Percentiles rank a stretch among this genome's conserved stretches.
Evolutionary conservation across 2,113 vertebrate species (phyloP).

Genomic region (Alectura lathami): DNA sequence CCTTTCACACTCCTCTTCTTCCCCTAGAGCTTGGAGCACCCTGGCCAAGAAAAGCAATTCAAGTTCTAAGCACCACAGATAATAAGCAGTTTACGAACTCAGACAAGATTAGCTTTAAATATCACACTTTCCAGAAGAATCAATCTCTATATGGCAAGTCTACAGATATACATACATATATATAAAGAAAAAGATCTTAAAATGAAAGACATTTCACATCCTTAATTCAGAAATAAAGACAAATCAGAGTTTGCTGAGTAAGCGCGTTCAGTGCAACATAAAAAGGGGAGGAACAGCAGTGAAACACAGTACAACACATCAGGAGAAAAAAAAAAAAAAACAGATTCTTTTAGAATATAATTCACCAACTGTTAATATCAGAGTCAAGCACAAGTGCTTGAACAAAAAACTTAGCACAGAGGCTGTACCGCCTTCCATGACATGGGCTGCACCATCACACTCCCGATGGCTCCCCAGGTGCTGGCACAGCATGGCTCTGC

Average conservation of each 20-base stretch:
- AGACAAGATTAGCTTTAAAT: constrained; percentile 51
- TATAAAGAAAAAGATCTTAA: neutral
- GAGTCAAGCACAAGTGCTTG: neutral
- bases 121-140: constrained; percentile 10
- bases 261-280: neutral
- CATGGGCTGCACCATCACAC: rapidly evolving
- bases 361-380: neutral
- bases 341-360: neutral
- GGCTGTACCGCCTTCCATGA: neutral
- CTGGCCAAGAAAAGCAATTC: constrained; percentile 36
- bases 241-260: neutral
- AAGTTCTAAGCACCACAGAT: constrained; percentile 27
- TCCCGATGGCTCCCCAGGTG: rapidly evolving
- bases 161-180: neutral
- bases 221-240: neutral
- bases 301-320: neutral
- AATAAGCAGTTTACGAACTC: constrained; percentile 50
- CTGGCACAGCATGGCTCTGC: neutral
- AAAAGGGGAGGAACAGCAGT: neutral
- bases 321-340: neutral
- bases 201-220: neutral
- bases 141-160: neutral
- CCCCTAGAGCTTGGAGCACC: constrained; percentile 23
- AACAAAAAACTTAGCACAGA: neutral
- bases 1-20: constrained; percentile 14